phyloP scores from a whole-genome alignment of 2,797 vertebrate genomes.

The Helarctos malayanus region DNA sequence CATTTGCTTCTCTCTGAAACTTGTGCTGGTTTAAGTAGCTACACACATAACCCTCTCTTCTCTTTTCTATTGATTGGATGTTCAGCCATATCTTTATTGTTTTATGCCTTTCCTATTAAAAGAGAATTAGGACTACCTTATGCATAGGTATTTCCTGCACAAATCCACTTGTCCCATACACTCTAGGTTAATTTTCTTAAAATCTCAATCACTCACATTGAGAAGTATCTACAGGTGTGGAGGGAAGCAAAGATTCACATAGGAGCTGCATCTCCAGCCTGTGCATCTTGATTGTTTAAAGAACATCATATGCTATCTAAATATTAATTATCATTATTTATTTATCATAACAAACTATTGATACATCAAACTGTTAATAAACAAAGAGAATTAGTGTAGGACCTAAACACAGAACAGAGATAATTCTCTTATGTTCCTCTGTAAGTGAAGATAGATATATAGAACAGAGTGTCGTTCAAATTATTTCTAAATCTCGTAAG shows the following conservation, averaged over 20 bases:
- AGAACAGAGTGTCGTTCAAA: background rate
- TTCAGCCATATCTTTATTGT: background rate
- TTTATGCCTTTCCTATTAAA: background rate
- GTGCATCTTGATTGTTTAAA: background rate
- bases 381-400: background rate
- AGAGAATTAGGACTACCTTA: background rate
- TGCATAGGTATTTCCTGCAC: background rate
- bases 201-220: background rate
- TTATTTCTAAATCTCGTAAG: constrained; percentile 18
- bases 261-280: background rate
- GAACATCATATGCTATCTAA: background rate
- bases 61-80: background rate
- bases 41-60: background rate
- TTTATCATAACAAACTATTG: background rate
- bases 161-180: background rate
- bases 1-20: background rate
- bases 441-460: background rate
- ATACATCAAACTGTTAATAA: background rate
- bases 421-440: background rate
- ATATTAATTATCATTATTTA: constrained; percentile 11
- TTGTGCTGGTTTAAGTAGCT: background rate
- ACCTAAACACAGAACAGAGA: background rate
- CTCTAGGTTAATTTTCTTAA: background rate
- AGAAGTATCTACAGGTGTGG: background rate
- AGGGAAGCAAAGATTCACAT: background rate